Base-by-base conservation (phyloP, 2,113 vertebrate species). In the Laterallus jamaicensis region DNA sequence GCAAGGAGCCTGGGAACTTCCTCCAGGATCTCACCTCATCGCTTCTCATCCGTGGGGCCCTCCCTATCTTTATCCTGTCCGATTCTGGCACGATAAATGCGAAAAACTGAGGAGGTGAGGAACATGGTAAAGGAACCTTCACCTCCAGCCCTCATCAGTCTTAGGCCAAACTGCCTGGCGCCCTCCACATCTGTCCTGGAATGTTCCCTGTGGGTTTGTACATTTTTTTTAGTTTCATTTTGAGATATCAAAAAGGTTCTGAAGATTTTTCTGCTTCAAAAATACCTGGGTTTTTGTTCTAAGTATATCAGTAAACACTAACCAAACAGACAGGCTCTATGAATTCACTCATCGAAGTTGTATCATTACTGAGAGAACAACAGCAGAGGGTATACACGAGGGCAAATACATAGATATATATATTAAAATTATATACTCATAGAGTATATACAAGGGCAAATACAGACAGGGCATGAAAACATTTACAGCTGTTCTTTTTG, bases 101-200 rank as follows among this genome's bases (percentile, higher is more conserved):
- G 25, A 10, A 44, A 44, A 32, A 29, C 2, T 1, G 49, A n/a
- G 49, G 44, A 5, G 11, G 21, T 28, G 2, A 39, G 24, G 28
- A 24, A 25, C 12, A 2, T 3, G 0, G 18, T 18, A 15, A 4
- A 1, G 0, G n/a, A 63, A 32, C 44, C 50, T 39, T 78, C 73
- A 16, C 12, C 73, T 60, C n/a, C 31, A 1, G 29, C 29, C 4
- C 15, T 49, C 28, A 29, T 13, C 56, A 68, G 15, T 71, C 42
- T n/a, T 66, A 10, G 1, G 0, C 39, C 22, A 24, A 52, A 44
- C 32, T 73, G 9, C 28, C 11, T 29, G 49, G 15, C 29, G 21
- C 19, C 7, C 21, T 75, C 5, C 1, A 50, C 16, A 50, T 47
- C 59, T 44, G 31, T 19, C n/a, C 42, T n/a, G n/a, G 35, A 21